Conservation (phyloP, 2,797 vertebrate species). For the Malacoraja senta region DNA sequence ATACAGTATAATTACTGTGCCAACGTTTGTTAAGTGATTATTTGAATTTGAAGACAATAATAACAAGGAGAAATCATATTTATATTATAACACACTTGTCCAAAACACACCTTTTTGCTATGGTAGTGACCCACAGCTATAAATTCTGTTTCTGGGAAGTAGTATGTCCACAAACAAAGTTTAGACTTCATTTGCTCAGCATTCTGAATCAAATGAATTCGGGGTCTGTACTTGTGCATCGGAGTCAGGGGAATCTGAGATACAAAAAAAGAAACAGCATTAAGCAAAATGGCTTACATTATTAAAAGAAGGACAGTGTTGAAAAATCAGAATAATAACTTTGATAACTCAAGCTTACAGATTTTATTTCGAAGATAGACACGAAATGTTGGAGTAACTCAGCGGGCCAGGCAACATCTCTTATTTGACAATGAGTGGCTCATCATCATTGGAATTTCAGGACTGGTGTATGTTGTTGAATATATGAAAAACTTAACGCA, state of each 20-base stretch:
- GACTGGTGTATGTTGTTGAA: background rate
- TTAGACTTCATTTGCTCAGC: background rate
- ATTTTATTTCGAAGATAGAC: background rate
- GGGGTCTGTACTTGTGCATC: slow-evolving; percentile 32
- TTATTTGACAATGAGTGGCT: background rate
- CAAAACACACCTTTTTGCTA: slow-evolving; percentile 24
- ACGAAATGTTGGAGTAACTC: too few relatives aligned
- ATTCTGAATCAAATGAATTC: slow-evolving; percentile 36
- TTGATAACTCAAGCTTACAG: background rate
- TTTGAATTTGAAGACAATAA: background rate
- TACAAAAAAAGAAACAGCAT: background rate
- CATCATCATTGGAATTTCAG: background rate
- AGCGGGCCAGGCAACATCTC: background rate
- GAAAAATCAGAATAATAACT: background rate
- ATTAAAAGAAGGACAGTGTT: background rate
- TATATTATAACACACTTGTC: background rate
- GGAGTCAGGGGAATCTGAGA: slow-evolving; percentile 26
- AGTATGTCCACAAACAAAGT: slow-evolving; percentile 10
- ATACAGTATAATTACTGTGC: background rate
- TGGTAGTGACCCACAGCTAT: slow-evolving; percentile 37
- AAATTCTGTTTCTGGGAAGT: slow-evolving; percentile 29
- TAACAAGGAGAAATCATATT: background rate
- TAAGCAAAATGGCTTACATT: background rate
- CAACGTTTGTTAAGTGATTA: background rate
- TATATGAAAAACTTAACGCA: background rate